These are phyloP conservation scores for Melangyna quadrimaculata DNA, from an alignment of 2,888 invertebrate species.

Conservation along the genomic window DNA sequence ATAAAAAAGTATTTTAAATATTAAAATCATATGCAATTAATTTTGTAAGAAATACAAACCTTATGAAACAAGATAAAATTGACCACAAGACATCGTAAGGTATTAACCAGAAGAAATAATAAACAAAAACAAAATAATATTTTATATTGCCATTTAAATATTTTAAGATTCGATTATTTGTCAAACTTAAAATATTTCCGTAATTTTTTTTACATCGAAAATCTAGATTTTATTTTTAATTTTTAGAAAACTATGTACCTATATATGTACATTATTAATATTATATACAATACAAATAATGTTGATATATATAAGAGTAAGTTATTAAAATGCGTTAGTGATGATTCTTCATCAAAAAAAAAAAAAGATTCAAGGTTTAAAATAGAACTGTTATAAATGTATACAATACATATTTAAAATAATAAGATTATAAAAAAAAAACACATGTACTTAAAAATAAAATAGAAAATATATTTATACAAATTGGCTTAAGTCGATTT, in stretches of 20 bases:
- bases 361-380: background rate
- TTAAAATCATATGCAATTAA: background rate
- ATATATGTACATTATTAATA: background rate
- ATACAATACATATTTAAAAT: slow-evolving; percentile 28
- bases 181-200: slow-evolving; percentile 28
- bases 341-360: slow-evolving; percentile 1
- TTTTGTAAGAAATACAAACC: background rate
- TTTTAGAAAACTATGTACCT: background rate
- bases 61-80: background rate
- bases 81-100: background rate
- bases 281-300: slow-evolving; percentile 11
- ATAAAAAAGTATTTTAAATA: background rate
- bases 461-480: slow-evolving; percentile 65
- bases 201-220: slow-evolving; percentile 58
- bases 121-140: background rate
- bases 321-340: slow-evolving; percentile 1
- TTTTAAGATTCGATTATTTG: slow-evolving; percentile 23
- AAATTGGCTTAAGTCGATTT: slow-evolving; percentile 55
- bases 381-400: slow-evolving; percentile 26
- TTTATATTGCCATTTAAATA: slow-evolving; percentile 41
- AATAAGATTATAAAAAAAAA: slow-evolving; percentile 4
- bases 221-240: slow-evolving; percentile 9
- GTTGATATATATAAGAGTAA: background rate
- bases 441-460: slow-evolving; percentile 31
- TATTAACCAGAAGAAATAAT: background rate